Percentiles rank a stretch among this genome's conserved stretches.
These are phyloP conservation scores for Caretta caretta DNA, from an alignment of 2,113 vertebrate species.

Conservation along the genomic window DNA sequence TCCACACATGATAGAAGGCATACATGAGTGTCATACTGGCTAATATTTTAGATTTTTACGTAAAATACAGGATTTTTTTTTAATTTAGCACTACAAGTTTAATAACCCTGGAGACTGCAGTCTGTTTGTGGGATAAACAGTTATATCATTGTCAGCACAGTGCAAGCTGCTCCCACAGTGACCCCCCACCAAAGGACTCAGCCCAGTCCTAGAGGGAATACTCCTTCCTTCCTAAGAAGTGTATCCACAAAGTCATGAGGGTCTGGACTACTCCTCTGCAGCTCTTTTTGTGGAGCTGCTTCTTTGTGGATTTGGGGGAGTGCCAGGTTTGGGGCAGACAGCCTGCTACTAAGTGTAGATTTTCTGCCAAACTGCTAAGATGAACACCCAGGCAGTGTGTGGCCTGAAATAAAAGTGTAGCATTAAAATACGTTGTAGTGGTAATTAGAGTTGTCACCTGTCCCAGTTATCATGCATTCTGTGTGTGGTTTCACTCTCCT, in stretches of 20 bases:
- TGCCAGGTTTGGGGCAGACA: slow-evolving; percentile 14
- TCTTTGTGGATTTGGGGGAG: background rate
- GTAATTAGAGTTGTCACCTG: slow-evolving; percentile 45
- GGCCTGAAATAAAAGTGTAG: slow-evolving; percentile 1
- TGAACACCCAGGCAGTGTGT: slow-evolving; percentile 38
- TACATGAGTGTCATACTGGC: background rate
- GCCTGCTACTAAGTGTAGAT: background rate
- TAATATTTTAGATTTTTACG: background rate
- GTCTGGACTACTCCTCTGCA: background rate
- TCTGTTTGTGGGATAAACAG: background rate
- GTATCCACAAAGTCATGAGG: background rate
- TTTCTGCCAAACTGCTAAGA: slow-evolving; percentile 44
- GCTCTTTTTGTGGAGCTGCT: background rate
- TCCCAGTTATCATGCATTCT: slow-evolving; percentile 60
- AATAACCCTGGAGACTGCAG: background rate
- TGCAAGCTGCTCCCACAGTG: background rate
- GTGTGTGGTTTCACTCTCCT: background rate
- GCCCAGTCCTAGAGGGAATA: background rate
- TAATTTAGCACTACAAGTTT: background rate
- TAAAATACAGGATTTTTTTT: background rate
- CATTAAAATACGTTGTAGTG: slow-evolving; percentile 48
- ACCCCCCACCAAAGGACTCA: background rate
- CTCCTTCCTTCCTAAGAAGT: background rate
- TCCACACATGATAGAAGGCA: background rate
- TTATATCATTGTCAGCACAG: background rate